Conservation (phyloP, 1,140 invertebrate species). For the Microplitis demolitor region DNA sequence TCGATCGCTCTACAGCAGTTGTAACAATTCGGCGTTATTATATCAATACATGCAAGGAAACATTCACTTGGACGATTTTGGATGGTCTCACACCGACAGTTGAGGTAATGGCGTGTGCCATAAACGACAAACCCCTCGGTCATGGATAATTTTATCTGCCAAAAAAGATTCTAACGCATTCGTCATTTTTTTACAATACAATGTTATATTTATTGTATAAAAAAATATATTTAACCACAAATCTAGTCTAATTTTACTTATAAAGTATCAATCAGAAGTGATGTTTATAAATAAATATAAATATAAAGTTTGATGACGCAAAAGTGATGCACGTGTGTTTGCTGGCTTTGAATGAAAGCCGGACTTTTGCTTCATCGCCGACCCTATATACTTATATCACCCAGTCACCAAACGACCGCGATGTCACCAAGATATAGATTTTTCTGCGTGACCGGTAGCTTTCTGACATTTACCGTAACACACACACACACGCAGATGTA, state of each 20-base stretch:
- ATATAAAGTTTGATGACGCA: conserved; percentile 38
- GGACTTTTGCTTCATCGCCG: conserved; percentile 37
- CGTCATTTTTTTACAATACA: conserved; percentile 47
- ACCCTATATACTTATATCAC: conserved; percentile 5
- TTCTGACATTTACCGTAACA: background rate
- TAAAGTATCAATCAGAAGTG: background rate
- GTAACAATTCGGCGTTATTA: background rate
- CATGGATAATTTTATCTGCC: conserved; percentile 50
- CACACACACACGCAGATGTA: background rate
- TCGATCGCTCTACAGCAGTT: background rate
- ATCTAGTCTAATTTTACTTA: background rate
- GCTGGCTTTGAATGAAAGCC: conserved; percentile 30
- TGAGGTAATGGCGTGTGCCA: conserved; percentile 55
- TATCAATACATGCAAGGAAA: background rate
- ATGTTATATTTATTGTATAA: background rate
- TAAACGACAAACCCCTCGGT: conserved; percentile 45
- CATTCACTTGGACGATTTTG: conserved; percentile 7
- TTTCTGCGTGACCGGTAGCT: conserved; percentile 15
- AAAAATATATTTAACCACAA: no score
- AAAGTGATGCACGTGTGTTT: conserved; percentile 45
- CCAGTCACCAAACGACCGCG: conserved; percentile 13
- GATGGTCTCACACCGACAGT: conserved; percentile 32
- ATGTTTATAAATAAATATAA: conserved; percentile 31
- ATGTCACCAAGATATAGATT: conserved; percentile 35
- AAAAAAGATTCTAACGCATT: conserved; percentile 32